Evolutionary conservation across 2,888 invertebrate species (phyloP), one percentile per base, ranked within the genome.

Genomic region (Philereme transversata): DNA sequence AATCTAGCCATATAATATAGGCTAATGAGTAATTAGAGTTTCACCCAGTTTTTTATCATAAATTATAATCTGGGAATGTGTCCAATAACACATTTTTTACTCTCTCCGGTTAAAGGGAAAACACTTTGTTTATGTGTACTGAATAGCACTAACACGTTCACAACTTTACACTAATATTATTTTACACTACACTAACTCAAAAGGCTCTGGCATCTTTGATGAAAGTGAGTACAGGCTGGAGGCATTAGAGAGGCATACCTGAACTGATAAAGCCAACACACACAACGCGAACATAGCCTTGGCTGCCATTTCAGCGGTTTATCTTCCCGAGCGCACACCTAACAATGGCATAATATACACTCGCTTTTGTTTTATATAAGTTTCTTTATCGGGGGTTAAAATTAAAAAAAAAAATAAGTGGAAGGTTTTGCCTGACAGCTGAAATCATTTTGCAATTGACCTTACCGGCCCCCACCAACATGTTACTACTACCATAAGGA

Each of bases 311-410:
- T 52, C 35, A 9, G 40, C n/a, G 33, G 38, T 51, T 51, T 53
- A 61, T 22, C 41, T 49, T 22, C 22, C 43, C 52, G 36, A 47
- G 43, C 9, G 35, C 52, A 9, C 11, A 35, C 34, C n/a, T 43
- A 57, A 52, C 56, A 56, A 60, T 60, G 56, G 48, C 51, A 34
- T 6, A 5, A 36, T 38, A 36, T 22, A 10, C 41, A n/a, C 6
- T 41, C 36, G 44, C 48, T 48, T 2, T 48, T 47, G 43, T 36
- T 58, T 52, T 58, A 57, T 57, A 57, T 51, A 51, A 45, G 51
- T 35, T 41, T 46, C 57, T 46, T 47, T 57, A 57, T 57, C 57
- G 41, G 22, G 47, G 41, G 33, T 4, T 51, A n/a, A 43, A n/a
- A 36, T 34, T 45, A 38, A 10, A 47, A 38, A 38, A 38, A 38